These are phyloP conservation scores for Phrynocephalus versicolor DNA, from an alignment of 2,113 vertebrate species.

Conservation along the genomic window DNA sequence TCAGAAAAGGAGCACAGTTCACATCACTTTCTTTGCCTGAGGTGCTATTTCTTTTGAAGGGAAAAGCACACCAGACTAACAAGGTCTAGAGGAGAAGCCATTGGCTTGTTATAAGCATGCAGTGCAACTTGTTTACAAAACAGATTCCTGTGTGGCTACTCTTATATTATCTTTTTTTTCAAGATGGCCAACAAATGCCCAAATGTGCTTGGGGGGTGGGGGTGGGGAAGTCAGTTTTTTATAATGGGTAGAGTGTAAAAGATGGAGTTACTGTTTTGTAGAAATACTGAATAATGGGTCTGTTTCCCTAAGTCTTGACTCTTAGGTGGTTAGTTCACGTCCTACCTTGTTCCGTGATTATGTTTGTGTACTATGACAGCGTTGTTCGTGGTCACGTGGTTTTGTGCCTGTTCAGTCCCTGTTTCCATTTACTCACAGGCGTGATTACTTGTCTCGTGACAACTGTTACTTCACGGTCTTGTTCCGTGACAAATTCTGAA, in stretches of 20 bases:
- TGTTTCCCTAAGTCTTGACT: background rate
- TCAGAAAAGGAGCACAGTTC: background rate
- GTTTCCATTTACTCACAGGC: too few relatives aligned
- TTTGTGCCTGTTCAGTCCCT: too few relatives aligned
- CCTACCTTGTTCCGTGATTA: too few relatives aligned
- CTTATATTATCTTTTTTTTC: too few relatives aligned
- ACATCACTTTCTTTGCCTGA: background rate
- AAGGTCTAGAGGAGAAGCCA: background rate
- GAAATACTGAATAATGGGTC: too few relatives aligned
- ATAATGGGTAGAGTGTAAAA: background rate
- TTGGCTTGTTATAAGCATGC: background rate
- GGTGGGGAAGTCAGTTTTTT: background rate
- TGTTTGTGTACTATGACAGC: too few relatives aligned
- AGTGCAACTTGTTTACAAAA: background rate
- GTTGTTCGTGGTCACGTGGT: too few relatives aligned
- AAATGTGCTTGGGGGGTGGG: too few relatives aligned
- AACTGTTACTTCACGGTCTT: too few relatives aligned
- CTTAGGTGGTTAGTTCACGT: too few relatives aligned
- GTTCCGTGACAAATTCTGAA: too few relatives aligned
- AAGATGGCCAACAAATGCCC: background rate
- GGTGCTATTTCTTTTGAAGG: background rate
- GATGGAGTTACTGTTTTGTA: background rate
- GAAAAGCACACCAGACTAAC: background rate
- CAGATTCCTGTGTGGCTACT: background rate
- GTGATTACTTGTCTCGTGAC: too few relatives aligned